Conservation (phyloP, 2,888 invertebrate genomes). For the Lysandra bellargus region DNA sequence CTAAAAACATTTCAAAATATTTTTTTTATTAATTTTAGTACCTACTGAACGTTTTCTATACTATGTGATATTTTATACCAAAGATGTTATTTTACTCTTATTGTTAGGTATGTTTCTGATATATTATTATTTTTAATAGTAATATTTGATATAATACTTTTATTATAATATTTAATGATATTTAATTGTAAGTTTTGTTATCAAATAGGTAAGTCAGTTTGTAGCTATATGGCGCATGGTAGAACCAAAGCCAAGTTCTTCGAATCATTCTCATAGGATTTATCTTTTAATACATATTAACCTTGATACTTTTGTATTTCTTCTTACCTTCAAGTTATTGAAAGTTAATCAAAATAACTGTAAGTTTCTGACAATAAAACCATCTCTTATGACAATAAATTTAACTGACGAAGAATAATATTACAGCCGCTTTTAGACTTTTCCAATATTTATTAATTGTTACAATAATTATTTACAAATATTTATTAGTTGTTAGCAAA, state of each 20-base stretch:
- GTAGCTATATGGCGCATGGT: background rate
- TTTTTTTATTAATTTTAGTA: background rate
- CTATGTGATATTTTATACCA: background rate
- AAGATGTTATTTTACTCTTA: background rate
- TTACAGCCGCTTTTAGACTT: background rate
- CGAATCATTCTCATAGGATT: background rate
- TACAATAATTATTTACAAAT: background rate
- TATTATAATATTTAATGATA: background rate
- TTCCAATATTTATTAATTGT: background rate
- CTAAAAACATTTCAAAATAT: background rate
- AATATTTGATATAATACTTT: background rate
- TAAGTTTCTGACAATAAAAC: background rate
- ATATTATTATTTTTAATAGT: background rate
- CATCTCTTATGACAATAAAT: background rate
- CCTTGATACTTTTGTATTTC: background rate
- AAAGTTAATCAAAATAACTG: background rate
- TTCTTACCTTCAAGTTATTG: background rate
- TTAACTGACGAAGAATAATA: background rate
- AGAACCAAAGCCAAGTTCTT: background rate
- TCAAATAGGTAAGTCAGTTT: background rate
- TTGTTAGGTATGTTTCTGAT: background rate
- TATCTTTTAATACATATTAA: background rate
- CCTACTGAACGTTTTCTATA: background rate
- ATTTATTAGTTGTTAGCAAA: background rate
- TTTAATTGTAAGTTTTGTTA: background rate